These are phyloP conservation scores for Trinorchestia longiramus DNA, from an alignment of 1,140 invertebrate species.

Conservation along the genomic window DNA sequence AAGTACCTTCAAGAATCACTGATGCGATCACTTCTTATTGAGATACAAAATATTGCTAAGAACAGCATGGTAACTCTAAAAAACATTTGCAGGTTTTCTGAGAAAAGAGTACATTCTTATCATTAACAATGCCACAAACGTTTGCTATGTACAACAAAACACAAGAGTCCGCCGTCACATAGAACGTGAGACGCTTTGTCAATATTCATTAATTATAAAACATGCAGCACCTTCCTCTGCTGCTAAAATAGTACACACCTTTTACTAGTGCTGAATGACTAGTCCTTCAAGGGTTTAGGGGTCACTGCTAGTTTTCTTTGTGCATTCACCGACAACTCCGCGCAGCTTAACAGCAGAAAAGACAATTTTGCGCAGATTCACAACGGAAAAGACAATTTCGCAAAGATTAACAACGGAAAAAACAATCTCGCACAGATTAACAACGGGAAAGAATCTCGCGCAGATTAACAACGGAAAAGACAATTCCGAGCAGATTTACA, in stretches of 20 bases:
- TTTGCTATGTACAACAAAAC: background rate
- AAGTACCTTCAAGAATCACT: background rate
- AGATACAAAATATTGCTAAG: background rate
- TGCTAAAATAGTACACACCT: background rate
- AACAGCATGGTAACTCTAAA: background rate
- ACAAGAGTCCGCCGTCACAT: background rate
- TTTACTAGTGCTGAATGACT: background rate
- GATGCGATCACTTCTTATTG: background rate
- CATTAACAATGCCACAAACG: background rate
- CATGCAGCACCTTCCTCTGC: background rate
- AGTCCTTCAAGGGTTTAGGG: background rate
- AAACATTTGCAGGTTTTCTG: background rate
- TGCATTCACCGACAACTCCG: background rate
- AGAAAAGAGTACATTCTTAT: background rate
- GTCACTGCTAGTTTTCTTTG: background rate
- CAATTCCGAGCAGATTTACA: background rate
- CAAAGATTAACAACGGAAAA: background rate
- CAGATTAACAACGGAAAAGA: background rate
- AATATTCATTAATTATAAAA: background rate
- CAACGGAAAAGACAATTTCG: background rate
- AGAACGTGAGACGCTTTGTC: background rate
- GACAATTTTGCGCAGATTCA: background rate
- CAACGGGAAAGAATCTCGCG: too few relatives aligned
- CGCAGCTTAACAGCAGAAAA: background rate
- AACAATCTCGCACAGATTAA: too few relatives aligned